Evolutionary conservation across 2,888 invertebrate genomes (phyloP), one percentile per base, ranked within the genome.

Genomic region (Antheraea assamensis): DNA sequence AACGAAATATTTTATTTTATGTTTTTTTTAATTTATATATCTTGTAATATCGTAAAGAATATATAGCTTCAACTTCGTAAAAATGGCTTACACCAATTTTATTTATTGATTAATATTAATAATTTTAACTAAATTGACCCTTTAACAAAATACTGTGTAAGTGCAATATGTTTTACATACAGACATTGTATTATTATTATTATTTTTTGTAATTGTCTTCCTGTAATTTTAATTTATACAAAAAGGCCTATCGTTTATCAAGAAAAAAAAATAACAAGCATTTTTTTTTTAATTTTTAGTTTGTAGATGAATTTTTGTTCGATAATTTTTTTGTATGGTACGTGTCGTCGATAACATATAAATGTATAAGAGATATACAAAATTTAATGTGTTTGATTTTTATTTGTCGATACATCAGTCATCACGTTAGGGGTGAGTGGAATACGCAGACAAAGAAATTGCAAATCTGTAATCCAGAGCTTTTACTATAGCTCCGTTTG

Each of bases 221-320:
- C 88, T 86, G 82, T 83, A 83, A 82, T 82, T 83, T 80, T 85
- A 86, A 81, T 76, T 78, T 79, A 82, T 83, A 84, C 83, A 83
- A 84, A 83, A 85, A 79, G 88, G 88, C 88, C 88, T 88, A 87
- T 82, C 74, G 81, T 81, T 80, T 87, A 81, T 83, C 79, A 83
- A 82, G 70, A 80, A 80, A 85, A 82, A 85, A 61, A 61, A 61
- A 61, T 61, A 61, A 83, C 83, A 82, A 85, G 87, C 87, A 88
- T 88, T 88, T 88, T 85, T 83, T 78, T 77, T 77, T 77, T 74
- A 30, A 78, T 81, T 78, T 79, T 86, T 87, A 85, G 81, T 85
- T 86, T 78, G 77, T 87, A 85, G 83, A 79, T 75, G 61, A 71
- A 70, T 75, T 76, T 79, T 80, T 82, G 76, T 82, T 79, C 75